A percentile compares a stretch with the other conserved stretches of the same genome.
phyloP scores from a whole-genome alignment of 2,797 vertebrate genomes.

The Dipus sagitta region DNA sequence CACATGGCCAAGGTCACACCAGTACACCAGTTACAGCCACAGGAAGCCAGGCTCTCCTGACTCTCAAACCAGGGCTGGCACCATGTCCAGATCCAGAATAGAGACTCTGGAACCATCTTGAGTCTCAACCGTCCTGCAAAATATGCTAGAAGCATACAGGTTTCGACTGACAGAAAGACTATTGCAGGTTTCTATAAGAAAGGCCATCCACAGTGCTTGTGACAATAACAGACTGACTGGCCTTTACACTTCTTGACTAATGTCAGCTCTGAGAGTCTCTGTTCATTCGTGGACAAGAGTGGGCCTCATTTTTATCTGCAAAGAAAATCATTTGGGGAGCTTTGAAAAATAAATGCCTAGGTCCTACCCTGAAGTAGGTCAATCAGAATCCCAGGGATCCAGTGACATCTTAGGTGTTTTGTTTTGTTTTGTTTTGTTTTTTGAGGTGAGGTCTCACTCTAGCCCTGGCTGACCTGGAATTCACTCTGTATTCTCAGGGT shows the following conservation, averaged over 20 bases:
- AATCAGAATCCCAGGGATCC: neutral
- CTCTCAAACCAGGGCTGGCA: neutral
- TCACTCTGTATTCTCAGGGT: too few relatives aligned
- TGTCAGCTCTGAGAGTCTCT: neutral
- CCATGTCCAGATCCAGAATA: neutral
- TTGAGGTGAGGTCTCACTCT: too few relatives aligned
- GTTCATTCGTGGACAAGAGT: neutral
- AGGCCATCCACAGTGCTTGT: too few relatives aligned
- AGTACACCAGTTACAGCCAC: neutral
- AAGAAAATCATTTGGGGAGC: neutral
- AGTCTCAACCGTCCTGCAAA: neutral
- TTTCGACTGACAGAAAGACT: neutral
- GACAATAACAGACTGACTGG: neutral
- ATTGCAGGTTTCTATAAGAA: neutral
- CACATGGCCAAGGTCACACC: neutral
- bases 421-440: too few relatives aligned
- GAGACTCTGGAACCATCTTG: neutral
- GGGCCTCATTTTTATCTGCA: neutral
- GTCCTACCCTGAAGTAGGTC: neutral
- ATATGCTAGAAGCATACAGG: neutral
- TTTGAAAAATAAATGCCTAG: neutral
- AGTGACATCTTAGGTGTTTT: neutral
- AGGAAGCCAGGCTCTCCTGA: neutral
- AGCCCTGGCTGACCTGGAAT: too few relatives aligned
- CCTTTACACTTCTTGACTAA: neutral